A percentile compares a stretch with the other conserved stretches of the same genome.
phyloP scores from a whole-genome alignment of 2,113 vertebrate genomes.

The Thymallus thymallus region DNA sequence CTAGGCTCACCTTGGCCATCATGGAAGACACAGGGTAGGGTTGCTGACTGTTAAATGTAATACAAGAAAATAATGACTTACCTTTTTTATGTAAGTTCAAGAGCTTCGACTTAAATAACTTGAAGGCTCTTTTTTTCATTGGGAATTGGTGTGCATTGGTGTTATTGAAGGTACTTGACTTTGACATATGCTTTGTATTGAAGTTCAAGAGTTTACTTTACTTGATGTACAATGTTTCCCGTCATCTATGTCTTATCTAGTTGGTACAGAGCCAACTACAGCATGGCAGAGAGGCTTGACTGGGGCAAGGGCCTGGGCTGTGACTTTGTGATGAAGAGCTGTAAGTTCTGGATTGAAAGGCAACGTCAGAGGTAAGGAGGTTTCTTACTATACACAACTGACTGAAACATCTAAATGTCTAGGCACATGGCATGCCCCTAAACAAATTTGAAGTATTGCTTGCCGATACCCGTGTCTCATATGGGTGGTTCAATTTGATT shows the following conservation, averaged over 20 bases:
- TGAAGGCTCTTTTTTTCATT: neutral
- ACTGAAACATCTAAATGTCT: neutral
- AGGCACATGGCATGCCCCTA: too few relatives aligned
- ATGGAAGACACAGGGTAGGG: slow-evolving; percentile 95
- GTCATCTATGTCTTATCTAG: slow-evolving; percentile 54
- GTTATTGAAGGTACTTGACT: neutral
- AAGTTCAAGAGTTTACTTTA: neutral
- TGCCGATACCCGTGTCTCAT: too few relatives aligned
- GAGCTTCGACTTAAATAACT: neutral
- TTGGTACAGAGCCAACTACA: slow-evolving; percentile 98
- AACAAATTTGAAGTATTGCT: too few relatives aligned
- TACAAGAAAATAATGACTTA: neutral
- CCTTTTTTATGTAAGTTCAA: neutral
- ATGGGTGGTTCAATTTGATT: too few relatives aligned
- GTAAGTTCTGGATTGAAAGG: slow-evolving; percentile 95
- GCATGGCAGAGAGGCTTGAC: slow-evolving; percentile 91
- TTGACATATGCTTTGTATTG: neutral
- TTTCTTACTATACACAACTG: too few relatives aligned
- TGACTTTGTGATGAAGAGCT: slow-evolving; percentile 96
- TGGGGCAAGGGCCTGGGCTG: slow-evolving; percentile 94
- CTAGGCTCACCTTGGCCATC: slow-evolving; percentile 91
- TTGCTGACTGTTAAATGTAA: neutral
- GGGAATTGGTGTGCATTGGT: slow-evolving; percentile 21
- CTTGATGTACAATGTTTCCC: neutral
- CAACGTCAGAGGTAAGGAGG: slow-evolving; percentile 81